Evolutionary conservation across 2,797 vertebrate genomes (phyloP), one percentile per base, ranked within the genome.

Genomic region (Pelodytes ibericus): DNA sequence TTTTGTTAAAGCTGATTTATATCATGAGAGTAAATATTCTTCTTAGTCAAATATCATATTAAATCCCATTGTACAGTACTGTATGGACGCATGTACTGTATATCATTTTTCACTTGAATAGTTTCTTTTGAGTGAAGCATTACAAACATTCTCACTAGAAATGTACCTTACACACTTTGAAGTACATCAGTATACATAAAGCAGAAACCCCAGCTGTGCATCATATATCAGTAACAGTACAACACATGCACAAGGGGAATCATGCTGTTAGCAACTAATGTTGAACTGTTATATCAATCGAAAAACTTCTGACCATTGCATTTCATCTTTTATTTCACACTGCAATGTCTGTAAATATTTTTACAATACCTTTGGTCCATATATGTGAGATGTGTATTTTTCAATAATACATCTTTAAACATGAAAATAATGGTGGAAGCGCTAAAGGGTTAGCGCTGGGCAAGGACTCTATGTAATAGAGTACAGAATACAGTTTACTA

Each of bases 131-230:
- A 71, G 4, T 47, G 11, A 73, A 27, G 25, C 33, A 75, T n/a
- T 36, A 4, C 64, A 75, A 25, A 3, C 18, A 60, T 33, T 69
- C 60, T 69, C 30, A 56, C 26, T 25, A 53, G 33, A 63, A 73
- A 51, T 72, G 16, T 6, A 72, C 66, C 71, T 81, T 0, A 0
- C 31, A 79, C 39, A 4, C 63, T 73, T 22, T 1, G 24, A 81
- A 75, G 74, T 47, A 25, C 58, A 63, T 44, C 68, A 31, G 20
- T 73, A 18, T 58, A 60, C 13, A 36, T 49, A 70, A 47, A 63
- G 53, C 60, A 80, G 65, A 81, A 51, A 65, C 56, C 78, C 3
- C 77, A 65, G 72, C 76, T 83, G 77, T 81, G 81, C 80, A 73
- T 13, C 11, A 0, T 58, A 69, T 74, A 81, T 70, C 79, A 65